Base-by-base conservation (phyloP, 1,140 invertebrate species). In the Macrocentrus cingulum region DNA sequence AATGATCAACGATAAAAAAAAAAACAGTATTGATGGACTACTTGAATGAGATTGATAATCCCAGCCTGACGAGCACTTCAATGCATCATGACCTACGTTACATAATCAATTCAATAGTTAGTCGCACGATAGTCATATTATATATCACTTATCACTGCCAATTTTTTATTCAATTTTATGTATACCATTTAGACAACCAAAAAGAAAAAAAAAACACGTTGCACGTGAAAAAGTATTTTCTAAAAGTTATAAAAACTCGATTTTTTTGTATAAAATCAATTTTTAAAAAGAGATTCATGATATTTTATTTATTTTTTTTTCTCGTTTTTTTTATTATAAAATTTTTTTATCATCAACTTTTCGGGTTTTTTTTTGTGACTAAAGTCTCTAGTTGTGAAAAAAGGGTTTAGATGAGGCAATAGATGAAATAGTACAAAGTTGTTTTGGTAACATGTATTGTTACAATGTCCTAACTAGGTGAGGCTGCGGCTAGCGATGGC, bases 401-500 rank as follows among this genome's bases (percentile, higher is more conserved):
- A 74, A n/a, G n/a, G 73, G 72, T 68, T 75, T 75, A 69, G 66
- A 64, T 34, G 29, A 34, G 29, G 11, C 29, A 34, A n/a, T n/a
- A n/a, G n/a, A n/a, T n/a, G n/a, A n/a, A n/a, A n/a, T n/a, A n/a
- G n/a, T n/a, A n/a, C n/a, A n/a, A 74, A 68, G 70, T 74, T 9
- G 25, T 29, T 29, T 56, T 63, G 65, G 68, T 68, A 70, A 71
- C 69, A 69, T 67, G 66, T 67, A 68, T 67, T 68, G 68, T 68
- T 72, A 69, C 75, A 69, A 79, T 80, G 76, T 80, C 75, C 70
- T 70, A 74, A 76, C 67, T 77, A 79, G 76, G 78, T 79, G 78
- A 80, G 77, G 73, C 78, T 76, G 76, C 79, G 78, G 73, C 76
- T 80, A 80, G 68, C 69, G 78, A 80, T 79, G 77, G 78, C 75